These are phyloP conservation scores for Spodoptera exigua DNA, from an alignment of 2,888 invertebrate genomes.

Conservation along the genomic window DNA sequence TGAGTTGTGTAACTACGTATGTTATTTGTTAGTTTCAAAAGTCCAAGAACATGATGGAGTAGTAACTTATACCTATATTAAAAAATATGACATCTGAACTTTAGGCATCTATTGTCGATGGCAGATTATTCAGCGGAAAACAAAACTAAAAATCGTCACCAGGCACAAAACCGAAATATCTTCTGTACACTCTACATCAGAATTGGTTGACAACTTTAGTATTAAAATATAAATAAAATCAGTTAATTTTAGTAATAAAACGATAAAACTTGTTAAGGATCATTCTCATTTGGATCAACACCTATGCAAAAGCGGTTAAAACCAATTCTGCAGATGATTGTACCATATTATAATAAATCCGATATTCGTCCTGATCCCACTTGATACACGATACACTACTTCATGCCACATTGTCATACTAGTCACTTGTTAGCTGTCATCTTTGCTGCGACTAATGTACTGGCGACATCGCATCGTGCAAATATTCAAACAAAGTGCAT, in stretches of 20 bases:
- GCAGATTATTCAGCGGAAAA: constrained; percentile 39
- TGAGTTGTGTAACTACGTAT: constrained; percentile 18
- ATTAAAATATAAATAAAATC: constrained; percentile 31
- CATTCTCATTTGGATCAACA: constrained; percentile 34
- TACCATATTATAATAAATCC: constrained; percentile 63
- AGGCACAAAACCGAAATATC: constrained; percentile 56
- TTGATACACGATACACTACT: constrained; percentile 57
- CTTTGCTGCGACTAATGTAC: constrained; percentile 66
- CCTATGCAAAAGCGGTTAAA: constrained; percentile 42
- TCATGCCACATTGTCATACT: constrained; percentile 71
- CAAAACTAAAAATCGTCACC: constrained; percentile 43
- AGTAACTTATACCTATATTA: constrained; percentile 40
- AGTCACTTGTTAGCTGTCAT: constrained; percentile 70
- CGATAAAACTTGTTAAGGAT: constrained; percentile 26
- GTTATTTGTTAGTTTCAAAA: constrained; percentile 39
- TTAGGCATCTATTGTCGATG: constrained; percentile 56
- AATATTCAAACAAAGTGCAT: constrained; percentile 18
- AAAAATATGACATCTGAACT: constrained; percentile 19
- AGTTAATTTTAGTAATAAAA: constrained; percentile 29
- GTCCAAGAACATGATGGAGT: constrained; percentile 49
- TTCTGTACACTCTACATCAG: constrained; percentile 67
- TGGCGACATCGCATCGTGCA: constrained; percentile 34
- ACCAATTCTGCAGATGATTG: constrained; percentile 68
- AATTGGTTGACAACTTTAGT: constrained; percentile 66
- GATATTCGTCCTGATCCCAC: constrained; percentile 72